A percentile compares a stretch with the other conserved stretches of the same genome.
Conservation (phyloP, 2,113 vertebrate genomes). For the Triplophysa rosa region DNA sequence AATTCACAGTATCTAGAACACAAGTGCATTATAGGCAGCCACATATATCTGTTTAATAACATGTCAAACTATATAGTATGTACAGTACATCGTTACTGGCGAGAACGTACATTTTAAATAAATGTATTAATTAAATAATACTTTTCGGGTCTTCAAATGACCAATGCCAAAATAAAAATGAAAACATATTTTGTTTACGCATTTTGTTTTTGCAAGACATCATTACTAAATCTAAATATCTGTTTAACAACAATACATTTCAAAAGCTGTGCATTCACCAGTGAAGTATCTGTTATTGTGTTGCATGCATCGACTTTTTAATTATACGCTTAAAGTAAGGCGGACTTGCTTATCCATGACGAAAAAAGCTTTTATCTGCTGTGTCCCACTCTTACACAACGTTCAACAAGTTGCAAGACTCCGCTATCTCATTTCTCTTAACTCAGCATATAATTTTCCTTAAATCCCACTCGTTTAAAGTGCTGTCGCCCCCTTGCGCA, state of each 20-base stretch:
- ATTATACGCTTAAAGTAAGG: constrained; percentile 51
- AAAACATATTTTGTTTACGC: neutral
- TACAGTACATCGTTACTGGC: no score
- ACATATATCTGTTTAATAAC: no score
- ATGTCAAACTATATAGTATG: no score
- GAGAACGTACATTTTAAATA: no score
- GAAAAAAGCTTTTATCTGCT: constrained; percentile 55
- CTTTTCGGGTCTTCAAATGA: no score
- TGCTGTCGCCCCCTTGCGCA: constrained; percentile 72
- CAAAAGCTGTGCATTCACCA: neutral
- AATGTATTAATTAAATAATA: no score
- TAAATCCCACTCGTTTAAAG: constrained; percentile 66
- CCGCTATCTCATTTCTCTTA: constrained; percentile 63
- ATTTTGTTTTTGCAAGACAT: neutral
- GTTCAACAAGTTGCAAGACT: constrained; percentile 69
- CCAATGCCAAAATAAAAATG: no score
- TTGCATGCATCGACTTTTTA: constrained; percentile 42
- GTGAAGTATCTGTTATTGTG: neutral
- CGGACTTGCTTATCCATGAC: constrained; percentile 62
- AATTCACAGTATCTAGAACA: no score
- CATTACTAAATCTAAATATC: neutral
- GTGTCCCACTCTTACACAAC: constrained; percentile 71
- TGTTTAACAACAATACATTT: neutral
- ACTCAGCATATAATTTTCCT: constrained; percentile 71
- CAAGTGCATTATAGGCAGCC: no score